Percentiles rank a stretch among this genome's conserved stretches.
phyloP scores from a whole-genome alignment of 2,113 vertebrate species.

The Vulpes lagopus region DNA sequence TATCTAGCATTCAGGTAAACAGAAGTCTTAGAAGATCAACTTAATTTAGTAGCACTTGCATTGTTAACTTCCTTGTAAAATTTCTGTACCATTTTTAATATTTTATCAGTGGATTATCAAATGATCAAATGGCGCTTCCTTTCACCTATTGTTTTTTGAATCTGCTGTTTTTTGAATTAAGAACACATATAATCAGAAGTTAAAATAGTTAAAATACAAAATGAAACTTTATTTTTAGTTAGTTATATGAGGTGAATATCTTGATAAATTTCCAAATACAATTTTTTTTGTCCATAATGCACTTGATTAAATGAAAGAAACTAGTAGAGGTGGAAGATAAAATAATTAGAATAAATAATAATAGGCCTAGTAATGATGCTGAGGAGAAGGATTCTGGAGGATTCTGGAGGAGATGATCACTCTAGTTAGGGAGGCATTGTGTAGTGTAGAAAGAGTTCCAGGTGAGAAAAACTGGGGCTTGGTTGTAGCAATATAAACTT shows the following conservation, averaged over 20 bases:
- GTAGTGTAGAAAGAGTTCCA: not conserved
- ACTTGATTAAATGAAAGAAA: not conserved
- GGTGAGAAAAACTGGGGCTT: not conserved
- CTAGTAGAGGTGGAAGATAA: not conserved
- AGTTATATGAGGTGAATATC: not conserved
- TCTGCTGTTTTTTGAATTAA: constrained; percentile 37
- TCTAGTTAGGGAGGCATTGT: not conserved
- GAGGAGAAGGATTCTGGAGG: not conserved
- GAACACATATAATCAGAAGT: constrained; percentile 30
- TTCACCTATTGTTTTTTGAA: not conserved
- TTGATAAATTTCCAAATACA: constrained; percentile 46
- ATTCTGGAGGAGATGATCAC: not conserved
- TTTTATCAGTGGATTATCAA: constrained; percentile 36
- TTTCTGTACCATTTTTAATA: not conserved
- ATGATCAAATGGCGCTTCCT: not conserved
- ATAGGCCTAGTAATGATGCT: not conserved
- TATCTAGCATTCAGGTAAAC: not conserved
- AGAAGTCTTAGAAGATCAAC: not conserved
- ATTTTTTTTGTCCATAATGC: not conserved
- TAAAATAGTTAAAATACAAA: constrained; percentile 48
- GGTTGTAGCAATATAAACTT: not conserved
- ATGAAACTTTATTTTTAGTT: constrained; percentile 40
- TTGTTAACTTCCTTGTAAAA: constrained; percentile 36
- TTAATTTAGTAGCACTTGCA: not conserved
- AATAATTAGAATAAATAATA: constrained; percentile 12